Base-by-base conservation (phyloP, 2,113 vertebrate species). In the Oncorhynchus nerka region DNA sequence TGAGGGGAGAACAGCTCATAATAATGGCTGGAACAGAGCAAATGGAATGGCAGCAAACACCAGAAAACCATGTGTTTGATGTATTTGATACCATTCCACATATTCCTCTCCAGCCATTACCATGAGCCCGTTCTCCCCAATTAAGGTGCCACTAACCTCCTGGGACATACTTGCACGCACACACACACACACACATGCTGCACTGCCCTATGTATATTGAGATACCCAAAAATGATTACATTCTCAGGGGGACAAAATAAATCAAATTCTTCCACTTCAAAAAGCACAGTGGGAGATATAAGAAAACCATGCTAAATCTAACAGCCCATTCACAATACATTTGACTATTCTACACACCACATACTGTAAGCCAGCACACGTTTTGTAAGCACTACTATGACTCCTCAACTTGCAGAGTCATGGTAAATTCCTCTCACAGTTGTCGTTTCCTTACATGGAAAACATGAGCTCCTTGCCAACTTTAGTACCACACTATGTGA, bases 231-330 rank as follows among this genome's bases (percentile, higher is more conserved):
- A 64, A 85, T 82, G 77, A 79, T 83, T 83, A 75, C 24, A 73
- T 84, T 80, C 73, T 65, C 67, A 49, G 67, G 79, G 77, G 74
- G 2, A 3, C 80, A 86, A 71, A 70, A 80, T 68, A 74, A 28
- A 78, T 69, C 77, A 84, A 81, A 82, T 70, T 4, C 62, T 77
- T 85, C 16, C 77, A 62, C 61, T 72, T 80, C 59, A 80, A 73
- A 75, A 73, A 61, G 64, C 80, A 79, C 69, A 80, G 80, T 76
- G 75, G 78, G 79, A 75, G 39, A 45, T 45, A 9, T 45, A 45
- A 45, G 66, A 16, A 85, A 86, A 76, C 76, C 76, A 86, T 64
- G 75, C 86, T 71, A 87, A 83, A 81, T 79, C 75, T 55, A 78
- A 79, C 74, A 59, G 73, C 77, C 75, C 62, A 68, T 77, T 78